phyloP scores from a whole-genome alignment of 2,797 vertebrate genomes.

The Melanotaenia pygmaea region DNA sequence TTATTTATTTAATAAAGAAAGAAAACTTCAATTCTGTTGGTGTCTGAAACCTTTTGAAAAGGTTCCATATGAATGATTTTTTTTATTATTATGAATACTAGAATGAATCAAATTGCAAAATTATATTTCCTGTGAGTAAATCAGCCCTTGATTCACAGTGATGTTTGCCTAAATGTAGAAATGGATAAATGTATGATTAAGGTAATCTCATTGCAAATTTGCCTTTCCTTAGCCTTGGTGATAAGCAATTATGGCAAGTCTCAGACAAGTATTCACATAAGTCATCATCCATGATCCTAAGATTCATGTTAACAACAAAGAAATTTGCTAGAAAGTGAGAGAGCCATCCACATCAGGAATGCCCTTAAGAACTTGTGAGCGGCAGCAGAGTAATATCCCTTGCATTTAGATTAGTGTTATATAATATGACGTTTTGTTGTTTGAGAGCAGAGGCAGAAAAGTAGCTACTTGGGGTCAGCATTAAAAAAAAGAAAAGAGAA shows the following conservation, averaged over 20 bases:
- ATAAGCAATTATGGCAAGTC: slow-evolving; percentile 25
- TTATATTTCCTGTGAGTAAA: background rate
- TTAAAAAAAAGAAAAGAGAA: slow-evolving; percentile 7
- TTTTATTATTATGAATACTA: background rate
- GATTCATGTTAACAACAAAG: slow-evolving; percentile 18
- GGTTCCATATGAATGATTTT: background rate
- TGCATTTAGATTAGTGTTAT: slow-evolving; percentile 32
- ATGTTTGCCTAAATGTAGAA: slow-evolving; percentile 12
- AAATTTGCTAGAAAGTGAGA: slow-evolving; percentile 9
- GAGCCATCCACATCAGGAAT: slow-evolving; percentile 13
- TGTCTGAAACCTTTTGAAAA: background rate
- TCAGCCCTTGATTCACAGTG: background rate
- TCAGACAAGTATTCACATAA: background rate
- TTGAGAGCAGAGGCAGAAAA: slow-evolving; percentile 15
- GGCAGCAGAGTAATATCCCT: slow-evolving; percentile 16
- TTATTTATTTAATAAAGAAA: background rate
- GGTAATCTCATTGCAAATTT: slow-evolving; percentile 13
- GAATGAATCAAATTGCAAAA: background rate
- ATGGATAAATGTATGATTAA: slow-evolving; percentile 14
- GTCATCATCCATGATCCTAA: slow-evolving; percentile 11
- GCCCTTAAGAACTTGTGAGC: slow-evolving; percentile 4
- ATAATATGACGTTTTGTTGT: slow-evolving; percentile 48
- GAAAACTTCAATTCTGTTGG: background rate
- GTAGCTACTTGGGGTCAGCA: slow-evolving; percentile 11
- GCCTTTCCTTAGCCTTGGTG: background rate